Evolutionary conservation across 2,113 vertebrate genomes (phyloP).

Genomic region (Pipa parva): DNA sequence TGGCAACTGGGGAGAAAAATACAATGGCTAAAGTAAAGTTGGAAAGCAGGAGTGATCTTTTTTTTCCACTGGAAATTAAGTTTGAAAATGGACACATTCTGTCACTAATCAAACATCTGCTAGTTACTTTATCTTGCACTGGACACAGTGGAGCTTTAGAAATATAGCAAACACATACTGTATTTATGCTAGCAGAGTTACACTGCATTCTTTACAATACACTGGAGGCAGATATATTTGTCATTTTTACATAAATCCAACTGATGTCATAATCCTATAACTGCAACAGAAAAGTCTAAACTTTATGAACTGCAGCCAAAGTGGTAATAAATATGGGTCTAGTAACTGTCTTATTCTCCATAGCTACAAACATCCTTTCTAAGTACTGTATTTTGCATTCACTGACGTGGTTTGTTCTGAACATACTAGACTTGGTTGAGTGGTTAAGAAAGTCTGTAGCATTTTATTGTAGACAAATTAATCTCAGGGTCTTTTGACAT

Average conservation of each 20-base stretch:
- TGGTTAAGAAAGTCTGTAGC: too few relatives aligned
- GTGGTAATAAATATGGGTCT: constrained; percentile 11
- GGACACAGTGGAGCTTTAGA: constrained; percentile 14
- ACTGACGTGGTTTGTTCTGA: background rate
- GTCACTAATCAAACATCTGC: constrained; percentile 20
- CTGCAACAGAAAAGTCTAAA: constrained; percentile 14
- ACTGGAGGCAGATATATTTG: constrained; percentile 33
- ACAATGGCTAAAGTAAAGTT: too few relatives aligned
- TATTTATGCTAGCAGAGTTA: constrained; percentile 21
- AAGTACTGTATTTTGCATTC: background rate
- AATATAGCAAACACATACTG: constrained; percentile 1
- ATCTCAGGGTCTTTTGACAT: too few relatives aligned
- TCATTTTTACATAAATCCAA: constrained; percentile 29
- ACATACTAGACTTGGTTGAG: background rate
- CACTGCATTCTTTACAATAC: constrained; percentile 28
- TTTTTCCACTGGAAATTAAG: background rate
- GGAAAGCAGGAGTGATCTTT: background rate
- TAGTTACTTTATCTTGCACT: constrained; percentile 10
- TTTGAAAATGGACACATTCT: constrained; percentile 11
- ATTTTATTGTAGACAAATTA: too few relatives aligned
- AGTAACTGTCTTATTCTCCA: background rate
- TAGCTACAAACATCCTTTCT: background rate
- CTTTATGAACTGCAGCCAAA: background rate
- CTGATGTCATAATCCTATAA: constrained; percentile 33
- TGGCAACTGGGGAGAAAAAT: too few relatives aligned